A percentile compares a stretch with the other conserved stretches of the same genome.
These are phyloP conservation scores for Trinorchestia longiramus DNA, from an alignment of 1,140 invertebrate species.

Conservation along the genomic window DNA sequence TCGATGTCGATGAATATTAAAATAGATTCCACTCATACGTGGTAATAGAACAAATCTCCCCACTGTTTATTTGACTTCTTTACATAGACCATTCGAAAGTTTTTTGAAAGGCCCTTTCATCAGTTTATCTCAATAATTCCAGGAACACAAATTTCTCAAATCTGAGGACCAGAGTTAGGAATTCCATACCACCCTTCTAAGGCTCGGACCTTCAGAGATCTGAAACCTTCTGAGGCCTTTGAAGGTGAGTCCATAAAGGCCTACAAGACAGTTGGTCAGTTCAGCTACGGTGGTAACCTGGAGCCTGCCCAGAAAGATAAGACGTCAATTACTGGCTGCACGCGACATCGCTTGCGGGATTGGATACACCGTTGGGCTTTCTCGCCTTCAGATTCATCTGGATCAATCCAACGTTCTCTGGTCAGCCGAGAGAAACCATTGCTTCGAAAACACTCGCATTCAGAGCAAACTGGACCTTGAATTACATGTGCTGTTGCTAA, in stretches of 20 bases:
- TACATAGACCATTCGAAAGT: neutral
- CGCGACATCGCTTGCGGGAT: slow-evolving; percentile 30
- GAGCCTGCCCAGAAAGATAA: slow-evolving; percentile 48
- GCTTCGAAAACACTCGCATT: neutral
- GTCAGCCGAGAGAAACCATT: neutral
- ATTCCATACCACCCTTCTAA: neutral
- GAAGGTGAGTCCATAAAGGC: slow-evolving; percentile 4
- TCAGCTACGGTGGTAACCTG: neutral
- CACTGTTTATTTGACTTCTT: neutral
- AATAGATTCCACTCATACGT: too few relatives aligned
- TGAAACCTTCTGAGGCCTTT: neutral
- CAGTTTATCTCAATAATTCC: neutral
- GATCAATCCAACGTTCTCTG: neutral
- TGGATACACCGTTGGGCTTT: slow-evolving; percentile 5
- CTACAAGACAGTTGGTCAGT: slow-evolving; percentile 27
- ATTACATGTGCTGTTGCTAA: neutral
- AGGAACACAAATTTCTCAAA: neutral
- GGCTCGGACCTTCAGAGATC: neutral
- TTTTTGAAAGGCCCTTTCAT: neutral
- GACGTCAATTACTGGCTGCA: slow-evolving; percentile 27
- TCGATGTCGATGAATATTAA: too few relatives aligned
- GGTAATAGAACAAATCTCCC: too few relatives aligned
- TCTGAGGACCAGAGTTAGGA: neutral
- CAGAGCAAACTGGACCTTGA: neutral
- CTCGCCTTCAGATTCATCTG: slow-evolving; percentile 29